A percentile compares a stretch with the other conserved stretches of the same genome.
These are phyloP conservation scores for Leptodactylus fuscus DNA, from an alignment of 2,113 vertebrate genomes.

Conservation along the genomic window DNA sequence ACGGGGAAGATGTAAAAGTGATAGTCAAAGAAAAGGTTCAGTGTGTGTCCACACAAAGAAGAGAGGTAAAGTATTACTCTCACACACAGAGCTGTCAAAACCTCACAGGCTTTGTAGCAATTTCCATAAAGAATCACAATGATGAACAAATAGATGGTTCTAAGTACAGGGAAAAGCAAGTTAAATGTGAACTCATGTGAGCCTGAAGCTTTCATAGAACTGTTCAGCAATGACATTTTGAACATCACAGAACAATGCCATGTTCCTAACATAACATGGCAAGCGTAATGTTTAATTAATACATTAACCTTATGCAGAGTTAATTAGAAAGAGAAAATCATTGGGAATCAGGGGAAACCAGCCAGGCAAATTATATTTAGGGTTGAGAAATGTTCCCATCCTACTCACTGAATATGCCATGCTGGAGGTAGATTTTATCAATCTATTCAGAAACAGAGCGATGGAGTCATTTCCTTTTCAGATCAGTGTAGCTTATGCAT, in stretches of 20 bases:
- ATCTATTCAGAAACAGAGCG: too few relatives aligned
- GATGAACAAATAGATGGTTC: constrained; percentile 61
- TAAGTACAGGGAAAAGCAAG: constrained; percentile 63
- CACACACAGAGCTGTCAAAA: constrained; percentile 13
- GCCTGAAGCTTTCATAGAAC: constrained; percentile 66
- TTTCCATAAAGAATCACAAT: constrained; percentile 63
- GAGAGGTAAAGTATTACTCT: constrained; percentile 23
- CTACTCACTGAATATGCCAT: not conserved
- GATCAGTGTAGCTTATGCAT: not conserved
- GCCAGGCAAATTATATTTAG: not conserved
- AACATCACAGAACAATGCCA: constrained; percentile 66
- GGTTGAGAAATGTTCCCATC: not conserved
- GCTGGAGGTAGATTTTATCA: not conserved
- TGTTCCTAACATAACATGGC: constrained; percentile 65
- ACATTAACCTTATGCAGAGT: constrained; percentile 72
- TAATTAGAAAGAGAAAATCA: constrained; percentile 67
- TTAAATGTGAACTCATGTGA: constrained; percentile 63
- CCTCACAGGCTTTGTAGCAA: not conserved
- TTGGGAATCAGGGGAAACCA: constrained; percentile 65
- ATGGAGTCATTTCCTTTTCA: too few relatives aligned
- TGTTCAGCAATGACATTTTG: constrained; percentile 64
- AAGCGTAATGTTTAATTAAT: constrained; percentile 71
- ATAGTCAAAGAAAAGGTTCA: constrained; percentile 7
- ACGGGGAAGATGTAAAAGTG: not conserved
- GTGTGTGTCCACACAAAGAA: constrained; percentile 43